These are phyloP conservation scores for Epistrophe eligans DNA, from an alignment of 2,888 invertebrate species.

Conservation along the genomic window DNA sequence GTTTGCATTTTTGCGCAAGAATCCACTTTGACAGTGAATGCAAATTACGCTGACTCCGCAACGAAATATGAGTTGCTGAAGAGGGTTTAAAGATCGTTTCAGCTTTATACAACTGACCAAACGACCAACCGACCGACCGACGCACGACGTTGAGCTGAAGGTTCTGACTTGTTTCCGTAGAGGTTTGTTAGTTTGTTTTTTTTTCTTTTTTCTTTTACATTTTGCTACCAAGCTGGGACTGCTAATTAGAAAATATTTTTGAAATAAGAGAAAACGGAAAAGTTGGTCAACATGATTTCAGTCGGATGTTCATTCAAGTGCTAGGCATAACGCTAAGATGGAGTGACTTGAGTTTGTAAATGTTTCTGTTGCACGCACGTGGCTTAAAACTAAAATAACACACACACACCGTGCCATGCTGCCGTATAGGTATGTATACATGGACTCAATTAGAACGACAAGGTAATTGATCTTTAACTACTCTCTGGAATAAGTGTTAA, in stretches of 20 bases:
- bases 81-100: conserved; percentile 36
- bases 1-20: conserved; percentile 52
- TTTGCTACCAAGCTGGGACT: conserved; percentile 36
- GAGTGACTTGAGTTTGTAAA: conserved; percentile 37
- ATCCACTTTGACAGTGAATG: conserved; percentile 49
- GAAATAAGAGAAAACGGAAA: conserved; percentile 49
- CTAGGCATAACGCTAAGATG: conserved; percentile 17
- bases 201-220: background rate
- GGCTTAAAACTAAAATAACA: conserved; percentile 17
- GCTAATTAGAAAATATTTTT: conserved; percentile 70
- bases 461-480: conserved; percentile 53
- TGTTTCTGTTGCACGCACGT: conserved; percentile 38
- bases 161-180: conserved; percentile 36
- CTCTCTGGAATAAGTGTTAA: conserved; percentile 22
- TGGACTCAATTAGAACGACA: conserved; percentile 41
- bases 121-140: background rate
- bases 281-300: conserved; percentile 49
- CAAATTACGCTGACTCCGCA: conserved; percentile 51
- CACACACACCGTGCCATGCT: too few relatives aligned
- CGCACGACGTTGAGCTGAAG: conserved; percentile 8
- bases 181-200: conserved; percentile 11
- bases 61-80: conserved; percentile 45
- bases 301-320: conserved; percentile 24
- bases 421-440: too few relatives aligned
- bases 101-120: too few relatives aligned